phyloP scores from a whole-genome alignment of 2,797 vertebrate species.

The Staurois parvus region DNA sequence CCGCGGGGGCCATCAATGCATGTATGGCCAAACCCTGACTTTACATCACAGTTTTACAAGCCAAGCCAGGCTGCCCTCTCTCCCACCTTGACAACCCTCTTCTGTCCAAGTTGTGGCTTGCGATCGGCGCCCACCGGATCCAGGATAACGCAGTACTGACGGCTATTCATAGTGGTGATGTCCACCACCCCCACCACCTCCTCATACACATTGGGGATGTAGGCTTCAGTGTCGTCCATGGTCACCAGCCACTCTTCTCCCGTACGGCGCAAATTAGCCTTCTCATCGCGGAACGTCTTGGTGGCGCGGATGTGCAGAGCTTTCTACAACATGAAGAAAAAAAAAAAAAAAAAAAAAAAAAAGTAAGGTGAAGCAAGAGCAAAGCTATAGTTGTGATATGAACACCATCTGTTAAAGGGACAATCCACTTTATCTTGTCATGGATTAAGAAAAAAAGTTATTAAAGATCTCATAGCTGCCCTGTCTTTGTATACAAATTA shows the following conservation, averaged over 20 bases:
- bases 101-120: constrained; percentile 90
- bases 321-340: constrained; percentile 71
- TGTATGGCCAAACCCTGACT: too few species aligned
- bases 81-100: constrained; percentile 87
- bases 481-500: too few species aligned
- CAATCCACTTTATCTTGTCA: too few species aligned
- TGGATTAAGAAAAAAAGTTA: too few species aligned
- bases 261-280: constrained; percentile 76
- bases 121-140: constrained; percentile 84
- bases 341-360: too few species aligned
- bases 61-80: not conserved
- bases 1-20: too few species aligned
- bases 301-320: constrained; percentile 87
- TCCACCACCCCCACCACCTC: constrained; percentile 85
- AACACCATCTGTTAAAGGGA: too few species aligned
- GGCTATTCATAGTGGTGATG: constrained; percentile 85
- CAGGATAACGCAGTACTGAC: constrained; percentile 87
- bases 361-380: too few species aligned
- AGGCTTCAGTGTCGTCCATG: constrained; percentile 81
- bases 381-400: too few species aligned
- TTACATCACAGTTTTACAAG: too few species aligned
- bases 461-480: too few species aligned
- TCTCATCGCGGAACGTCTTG: constrained; percentile 80
- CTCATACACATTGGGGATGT: constrained; percentile 87
- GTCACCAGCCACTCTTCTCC: constrained; percentile 94